Base-by-base conservation (phyloP, 2,888 invertebrate genomes). In the Trichopoda pennipes region DNA sequence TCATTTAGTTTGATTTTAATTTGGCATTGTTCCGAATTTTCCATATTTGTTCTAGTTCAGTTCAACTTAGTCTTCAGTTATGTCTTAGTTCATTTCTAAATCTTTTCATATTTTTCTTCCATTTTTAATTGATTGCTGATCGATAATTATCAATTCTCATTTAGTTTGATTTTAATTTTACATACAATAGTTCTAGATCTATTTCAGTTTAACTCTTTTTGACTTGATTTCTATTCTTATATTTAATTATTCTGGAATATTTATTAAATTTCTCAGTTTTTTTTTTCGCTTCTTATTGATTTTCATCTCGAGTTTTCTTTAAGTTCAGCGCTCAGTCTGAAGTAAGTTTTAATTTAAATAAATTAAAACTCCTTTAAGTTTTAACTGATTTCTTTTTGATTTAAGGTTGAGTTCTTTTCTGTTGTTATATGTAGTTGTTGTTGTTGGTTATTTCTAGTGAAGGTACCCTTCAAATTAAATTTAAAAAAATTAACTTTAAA, bases 31-130 rank as follows among this genome's bases (percentile, higher is more conserved):
- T n/a, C n/a, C n/a, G n/a, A n/a, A n/a, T n/a, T n/a, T 53, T 53
- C 53, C 14, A 10, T 28, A 23, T 23, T 3, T 23, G 53, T 23
- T 53, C 53, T 14, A 14, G 1, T 38, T 12, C 38, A 38, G 1
- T 23, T 53, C 53, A 21, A 16, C 10, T 53, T 53, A 16, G 16
- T n/a, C n/a, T n/a, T n/a, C n/a, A n/a, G n/a, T n/a, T n/a, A n/a
- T n/a, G 53, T 53, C 23, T 21, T 16, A 53, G 28, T 53, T 53
- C 16, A 53, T 23, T 55, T 55, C 28, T 55, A 28, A 16, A 23
- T 55, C 53, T 23, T 23, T 10, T 9, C 23, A 14, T n/a, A 28
- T 55, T 28, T 21, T 28, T 10, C n/a, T 55, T 28, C 53, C 16
- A 16, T 55, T 55, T 8, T 55, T 16, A 2, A 16, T 55, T 21